Evolutionary conservation across 2,888 invertebrate genomes (phyloP).

Genomic region (Drosophila paucipuncta): DNA sequence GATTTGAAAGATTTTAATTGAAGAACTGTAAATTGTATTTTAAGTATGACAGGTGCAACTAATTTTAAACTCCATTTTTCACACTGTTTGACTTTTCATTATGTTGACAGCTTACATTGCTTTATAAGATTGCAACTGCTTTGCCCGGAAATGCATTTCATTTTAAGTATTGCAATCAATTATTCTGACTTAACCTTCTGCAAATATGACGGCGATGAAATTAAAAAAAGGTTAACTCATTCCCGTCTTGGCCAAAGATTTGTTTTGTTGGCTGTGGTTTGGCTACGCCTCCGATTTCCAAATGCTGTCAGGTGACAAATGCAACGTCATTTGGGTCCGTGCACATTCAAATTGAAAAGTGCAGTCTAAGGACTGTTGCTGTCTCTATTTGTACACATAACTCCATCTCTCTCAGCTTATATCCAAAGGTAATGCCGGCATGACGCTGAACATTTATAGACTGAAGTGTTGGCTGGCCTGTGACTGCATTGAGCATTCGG

Average conservation of each 20-base stretch:
- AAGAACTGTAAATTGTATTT: neutral
- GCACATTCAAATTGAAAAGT: constrained; percentile 51
- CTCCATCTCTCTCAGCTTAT: constrained; percentile 5
- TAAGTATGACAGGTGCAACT: neutral
- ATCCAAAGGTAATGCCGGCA: constrained; percentile 44
- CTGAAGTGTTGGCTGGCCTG: constrained; percentile 33
- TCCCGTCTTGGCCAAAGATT: constrained; percentile 8
- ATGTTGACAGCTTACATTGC: neutral
- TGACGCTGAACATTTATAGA: constrained; percentile 42
- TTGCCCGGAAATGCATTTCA: constrained; percentile 14
- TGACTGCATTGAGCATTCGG: constrained; percentile 25
- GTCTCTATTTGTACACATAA: constrained; percentile 4
- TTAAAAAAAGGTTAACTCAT: constrained; percentile 46
- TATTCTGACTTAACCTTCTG: constrained; percentile 11
- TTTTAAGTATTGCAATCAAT: constrained; percentile 11
- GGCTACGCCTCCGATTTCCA: constrained; percentile 38
- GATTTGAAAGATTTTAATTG: neutral
- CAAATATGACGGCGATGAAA: constrained; percentile 17
- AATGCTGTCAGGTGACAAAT: constrained; percentile 55
- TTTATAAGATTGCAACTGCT: neutral
- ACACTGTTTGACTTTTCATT: neutral
- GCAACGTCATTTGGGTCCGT: constrained; percentile 59
- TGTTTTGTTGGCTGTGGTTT: constrained; percentile 16
- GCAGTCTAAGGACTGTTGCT: constrained; percentile 8
- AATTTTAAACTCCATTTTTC: neutral